Conservation (phyloP, 1,140 invertebrate genomes). For the Paraescarpia echinospica region DNA sequence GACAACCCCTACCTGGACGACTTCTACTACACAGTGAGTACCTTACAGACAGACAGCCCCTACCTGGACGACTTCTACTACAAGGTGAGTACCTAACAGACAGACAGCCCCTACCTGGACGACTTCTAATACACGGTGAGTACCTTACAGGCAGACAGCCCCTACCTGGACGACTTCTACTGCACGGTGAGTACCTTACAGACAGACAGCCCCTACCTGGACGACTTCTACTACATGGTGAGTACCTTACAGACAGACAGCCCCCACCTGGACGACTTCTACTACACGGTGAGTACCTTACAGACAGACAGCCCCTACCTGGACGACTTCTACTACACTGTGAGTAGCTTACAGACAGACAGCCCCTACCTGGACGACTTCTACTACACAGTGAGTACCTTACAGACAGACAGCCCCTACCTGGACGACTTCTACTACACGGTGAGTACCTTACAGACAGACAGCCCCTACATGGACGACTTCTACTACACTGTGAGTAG, state of each 20-base stretch:
- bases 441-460: conserved; percentile 62
- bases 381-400: conserved; percentile 60
- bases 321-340: conserved; percentile 62
- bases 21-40: conserved; percentile 61
- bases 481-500: conserved; percentile 60
- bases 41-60: conserved; percentile 63
- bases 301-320: conserved; percentile 60
- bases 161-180: conserved; percentile 62
- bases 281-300: conserved; percentile 63
- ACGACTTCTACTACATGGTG: conserved; percentile 63
- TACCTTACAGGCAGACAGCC: conserved; percentile 63
- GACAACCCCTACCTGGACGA: conserved; percentile 62
- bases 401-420: conserved; percentile 63
- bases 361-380: conserved; percentile 62
- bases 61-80: conserved; percentile 63
- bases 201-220: conserved; percentile 60
- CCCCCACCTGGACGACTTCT: conserved; percentile 62
- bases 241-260: conserved; percentile 62
- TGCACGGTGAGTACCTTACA: conserved; percentile 63
- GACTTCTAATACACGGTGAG: conserved; percentile 62
- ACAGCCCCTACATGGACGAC: conserved; percentile 61
- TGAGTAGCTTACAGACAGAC: conserved; percentile 61
- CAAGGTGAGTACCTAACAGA: conserved; percentile 55
- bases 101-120: conserved; percentile 60
- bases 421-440: conserved; percentile 62